Evolutionary conservation across 2,888 invertebrate genomes (phyloP), one percentile per base, ranked within the genome.

Genomic region (Nesidiocoris tenuis): DNA sequence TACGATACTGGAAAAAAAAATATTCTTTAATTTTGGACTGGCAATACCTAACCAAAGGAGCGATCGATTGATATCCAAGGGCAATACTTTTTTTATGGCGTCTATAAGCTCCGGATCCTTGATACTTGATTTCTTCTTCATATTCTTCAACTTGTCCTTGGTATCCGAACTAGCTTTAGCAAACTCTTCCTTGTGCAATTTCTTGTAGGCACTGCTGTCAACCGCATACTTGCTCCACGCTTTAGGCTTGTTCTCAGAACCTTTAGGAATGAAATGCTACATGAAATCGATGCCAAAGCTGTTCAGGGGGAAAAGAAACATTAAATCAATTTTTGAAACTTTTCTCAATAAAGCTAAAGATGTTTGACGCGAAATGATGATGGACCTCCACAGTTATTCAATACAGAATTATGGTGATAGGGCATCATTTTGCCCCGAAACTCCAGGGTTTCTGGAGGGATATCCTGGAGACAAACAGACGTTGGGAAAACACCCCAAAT

Each of bases 181-280:
- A 22, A 66, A 74, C 56, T 85, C 83, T 19, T 72, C 61, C 61
- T 72, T 61, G 80, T 87, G 85, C 22, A 85, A 81, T 79, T 87
- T 88, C 80, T 88, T 87, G 81, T 87, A 88, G 2, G 88, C 88
- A 76, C 89, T 88, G 82, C 91, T 93, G 77, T 94, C 94, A 55
- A 88, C 83, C 0, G 95, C 89, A 85, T 96, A 91, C 85, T 95
- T 96, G 83, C 96, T 97, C 96, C 96, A 96, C 0, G 96, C 89
- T 84, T 93, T 89, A 0, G 95, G 94, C 83, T 96, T 96, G 70
- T 86, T 86, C 59, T 87, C 82, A 82, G 89, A 89, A 56, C 87
- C 87, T 85, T 39, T n/a, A n/a, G n/a, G n/a, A n/a, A n/a, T n/a
- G n/a, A n/a, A n/a, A n/a, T n/a, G n/a, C n/a, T n/a, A n/a, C n/a